Base-by-base conservation (phyloP, 2,888 invertebrate genomes). In the Dioctria linearis region DNA sequence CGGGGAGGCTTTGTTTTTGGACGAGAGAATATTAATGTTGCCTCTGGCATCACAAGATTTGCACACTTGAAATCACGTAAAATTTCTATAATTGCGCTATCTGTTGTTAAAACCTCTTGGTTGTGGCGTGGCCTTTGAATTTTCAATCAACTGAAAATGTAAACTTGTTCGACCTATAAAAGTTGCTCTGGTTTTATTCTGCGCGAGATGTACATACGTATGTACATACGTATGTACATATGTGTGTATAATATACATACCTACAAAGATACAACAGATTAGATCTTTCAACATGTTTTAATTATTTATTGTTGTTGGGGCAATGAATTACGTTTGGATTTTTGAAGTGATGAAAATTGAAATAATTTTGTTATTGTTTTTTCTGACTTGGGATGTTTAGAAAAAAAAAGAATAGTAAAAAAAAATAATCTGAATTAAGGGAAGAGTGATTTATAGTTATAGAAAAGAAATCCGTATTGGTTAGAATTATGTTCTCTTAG, bases 121-220 rank as follows among this genome's bases (percentile, higher is more conserved):
- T 6, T 54, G 9, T 6, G 54, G 9, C 54, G 9, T 6, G 54
- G 9, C 54, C 11, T 54, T 54, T 11, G 11, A 54, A 11, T 54
- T 54, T 54, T 54, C 54, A 54, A 54, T 54, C 54, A 54, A 54
- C 54, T n/a, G n/a, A 54, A 54, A 54, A 54, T 54, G 54, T 54
- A 54, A 54, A 54, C 54, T 54, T 54, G 11, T 54, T 54, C n/a
- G 11, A 54, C 54, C 54, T 54, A 54, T 54, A 11, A 54, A 54
- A 54, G 54, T 54, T 54, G 54, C 54, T 54, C 54, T 6, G 11
- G 9, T 54, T 54, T 54, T 54, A 8, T 54, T 6, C 6, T 11
- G 54, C 54, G 54, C 25, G 25, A 25, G 25, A 25, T 25, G 25
- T 25, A n/a, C n/a, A n/a, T n/a, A 25, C 25, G 25, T 25, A 25